These are phyloP conservation scores for Nyleta sp. DNA, from an alignment of 2,888 invertebrate species.

Conservation along the genomic window DNA sequence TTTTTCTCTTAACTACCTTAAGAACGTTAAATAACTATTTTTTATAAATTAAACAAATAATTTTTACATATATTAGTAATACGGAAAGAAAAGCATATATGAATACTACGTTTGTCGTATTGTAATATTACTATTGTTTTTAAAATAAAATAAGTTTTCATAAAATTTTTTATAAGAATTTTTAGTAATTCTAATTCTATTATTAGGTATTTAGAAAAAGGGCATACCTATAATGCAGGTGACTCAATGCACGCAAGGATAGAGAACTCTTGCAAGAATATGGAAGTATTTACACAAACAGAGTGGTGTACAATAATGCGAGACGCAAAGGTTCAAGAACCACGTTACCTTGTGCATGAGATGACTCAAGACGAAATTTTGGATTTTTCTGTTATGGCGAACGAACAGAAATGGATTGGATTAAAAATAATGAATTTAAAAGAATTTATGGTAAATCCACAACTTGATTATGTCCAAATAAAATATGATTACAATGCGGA, in stretches of 20 bases:
- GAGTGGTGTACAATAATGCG: conserved; percentile 24
- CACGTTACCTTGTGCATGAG: conserved; percentile 10
- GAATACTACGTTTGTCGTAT: too few species aligned
- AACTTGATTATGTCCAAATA: too few species aligned
- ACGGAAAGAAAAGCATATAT: too few species aligned
- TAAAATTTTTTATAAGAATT: too few species aligned
- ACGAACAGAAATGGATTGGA: conserved; percentile 16
- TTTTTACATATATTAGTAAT: too few species aligned
- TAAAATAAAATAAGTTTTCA: too few species aligned
- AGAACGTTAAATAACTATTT: too few species aligned
- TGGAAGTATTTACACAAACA: neutral
- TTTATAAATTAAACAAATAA: too few species aligned
- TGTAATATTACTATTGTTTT: too few species aligned
- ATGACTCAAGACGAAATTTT: conserved; percentile 15
- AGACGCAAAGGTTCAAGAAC: conserved; percentile 7
- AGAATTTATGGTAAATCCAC: neutral
- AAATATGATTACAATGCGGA: neutral
- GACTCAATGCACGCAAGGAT: conserved; percentile 33
- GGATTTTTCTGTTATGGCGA: neutral
- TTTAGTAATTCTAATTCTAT: too few species aligned
- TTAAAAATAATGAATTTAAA: conserved; percentile 9
- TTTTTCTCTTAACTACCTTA: too few species aligned
- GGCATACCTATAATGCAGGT: conserved; percentile 27
- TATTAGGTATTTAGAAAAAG: conserved; percentile 28
- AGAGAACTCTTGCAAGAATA: neutral